Conservation (phyloP, 2,888 invertebrate genomes). For the Rotaria macrura region DNA sequence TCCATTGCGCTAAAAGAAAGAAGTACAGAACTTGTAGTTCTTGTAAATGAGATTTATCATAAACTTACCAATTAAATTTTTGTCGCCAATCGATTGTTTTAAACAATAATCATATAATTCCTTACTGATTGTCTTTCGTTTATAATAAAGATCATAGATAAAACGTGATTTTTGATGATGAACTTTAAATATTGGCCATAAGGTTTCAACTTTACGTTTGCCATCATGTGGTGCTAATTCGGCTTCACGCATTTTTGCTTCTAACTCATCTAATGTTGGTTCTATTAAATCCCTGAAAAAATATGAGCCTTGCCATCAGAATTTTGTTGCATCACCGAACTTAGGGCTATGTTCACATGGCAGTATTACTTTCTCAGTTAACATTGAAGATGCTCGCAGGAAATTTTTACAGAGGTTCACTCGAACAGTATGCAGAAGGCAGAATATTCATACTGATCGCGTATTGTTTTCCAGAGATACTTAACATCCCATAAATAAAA, state of each 20-base stretch:
- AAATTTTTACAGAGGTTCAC: too few species aligned
- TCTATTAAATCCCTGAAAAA: conserved; percentile 78
- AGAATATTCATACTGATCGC: too few species aligned
- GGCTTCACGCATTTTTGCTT: conserved; percentile 98
- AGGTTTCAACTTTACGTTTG: conserved; percentile 87
- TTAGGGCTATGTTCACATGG: too few species aligned
- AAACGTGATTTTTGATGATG: conserved; percentile 95
- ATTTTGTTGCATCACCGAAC: too few species aligned
- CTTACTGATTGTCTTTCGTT: conserved; percentile 85
- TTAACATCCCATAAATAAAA: too few species aligned
- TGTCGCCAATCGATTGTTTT: conserved; percentile 89
- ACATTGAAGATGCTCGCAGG: too few species aligned
- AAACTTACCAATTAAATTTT: conserved; percentile 67
- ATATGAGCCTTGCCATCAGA: too few species aligned
- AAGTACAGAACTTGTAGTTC: background rate
- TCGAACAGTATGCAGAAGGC: too few species aligned
- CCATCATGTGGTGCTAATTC: conserved; percentile 99
- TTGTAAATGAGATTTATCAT: too few species aligned
- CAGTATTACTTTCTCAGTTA: too few species aligned
- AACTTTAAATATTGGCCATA: conserved; percentile 98
- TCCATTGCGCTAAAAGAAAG: conserved; percentile 58
- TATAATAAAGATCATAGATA: conserved; percentile 86
- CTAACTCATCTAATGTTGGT: conserved; percentile 90
- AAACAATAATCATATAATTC: conserved; percentile 90
- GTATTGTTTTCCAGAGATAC: too few species aligned